phyloP scores from a whole-genome alignment of 2,888 invertebrate genomes.

The Aleiodes testaceus region DNA sequence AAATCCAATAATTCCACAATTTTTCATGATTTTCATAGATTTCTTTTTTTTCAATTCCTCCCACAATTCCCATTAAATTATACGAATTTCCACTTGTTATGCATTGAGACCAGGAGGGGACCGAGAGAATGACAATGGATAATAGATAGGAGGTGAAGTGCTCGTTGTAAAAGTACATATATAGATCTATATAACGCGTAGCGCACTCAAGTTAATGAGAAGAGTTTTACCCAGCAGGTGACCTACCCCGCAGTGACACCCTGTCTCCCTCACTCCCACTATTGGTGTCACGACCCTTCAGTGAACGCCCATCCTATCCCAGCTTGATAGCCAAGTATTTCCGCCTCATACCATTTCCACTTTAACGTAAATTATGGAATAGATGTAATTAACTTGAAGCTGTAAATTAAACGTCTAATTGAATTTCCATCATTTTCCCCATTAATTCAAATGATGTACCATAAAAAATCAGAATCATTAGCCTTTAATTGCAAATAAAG shows the following conservation, averaged over 20 bases:
- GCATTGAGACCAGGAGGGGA: neutral
- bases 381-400: constrained; percentile 13
- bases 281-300: constrained; percentile 19
- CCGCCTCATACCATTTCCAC: constrained; percentile 4
- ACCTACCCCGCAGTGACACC: constrained; percentile 30
- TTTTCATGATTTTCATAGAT: neutral
- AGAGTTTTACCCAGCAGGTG: constrained; percentile 33
- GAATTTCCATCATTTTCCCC: neutral
- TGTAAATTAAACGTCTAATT: neutral
- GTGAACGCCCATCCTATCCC: constrained; percentile 18
- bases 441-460: neutral
- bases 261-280: constrained; percentile 2
- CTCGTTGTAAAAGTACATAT: constrained; percentile 14
- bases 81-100: constrained; percentile 12
- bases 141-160: neutral
- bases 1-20: too few species aligned
- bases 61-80: neutral
- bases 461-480: neutral
- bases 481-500: too few species aligned
- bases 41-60: neutral
- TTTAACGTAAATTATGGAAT: constrained; percentile 7
- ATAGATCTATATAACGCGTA: constrained; percentile 8
- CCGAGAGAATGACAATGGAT: constrained; percentile 7
- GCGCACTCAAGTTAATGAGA: constrained; percentile 36
- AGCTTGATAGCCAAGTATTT: neutral